Base-by-base conservation (phyloP, 2,797 vertebrate genomes). In the Lerista edwardsae region DNA sequence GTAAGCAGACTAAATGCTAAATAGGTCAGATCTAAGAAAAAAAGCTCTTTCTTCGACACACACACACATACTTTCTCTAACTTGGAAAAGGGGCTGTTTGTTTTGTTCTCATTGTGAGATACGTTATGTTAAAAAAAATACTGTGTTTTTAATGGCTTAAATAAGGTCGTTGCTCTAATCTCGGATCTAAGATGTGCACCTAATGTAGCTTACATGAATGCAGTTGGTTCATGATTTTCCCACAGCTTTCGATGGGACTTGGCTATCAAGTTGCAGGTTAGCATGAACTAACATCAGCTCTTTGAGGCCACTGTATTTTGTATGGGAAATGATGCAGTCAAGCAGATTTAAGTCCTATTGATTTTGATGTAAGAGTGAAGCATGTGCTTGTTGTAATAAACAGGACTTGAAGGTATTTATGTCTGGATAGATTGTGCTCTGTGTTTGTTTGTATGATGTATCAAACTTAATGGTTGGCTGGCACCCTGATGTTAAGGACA, bases 1-100 rank as follows among this genome's bases (percentile, higher is more conserved):
- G 34, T 73, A 72, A 65, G 77, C 75, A 72, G 73, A 17, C 44
- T 23, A 47, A 73, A 62, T 62, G 39, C 39, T 74, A 83, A 75
- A 39, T 75, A 75, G 81, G 81, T 75, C 81, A 83, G 65, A 57
- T 75, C 23, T 47, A 72, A 65, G 59, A 47, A 74, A 64, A 82
- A 82, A 64, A 47, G 59, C 29, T 73, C 69, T 74, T 19, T 75
- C 55, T 82, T 17, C 80, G 36, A 36, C 19, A 34, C 11, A 47
- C 3, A 7, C n/a, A n/a, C 67, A 19, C 4, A 39, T 29, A 6
- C 0, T 2, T 75, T 67, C 47, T 39, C 23, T 25, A 4, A 11
- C 17, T 55, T 25, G 59, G 21, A 55, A 55, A 55, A 55, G 15
- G 68, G 36, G 68, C 9, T 17, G 2, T 75, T 75, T 1, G 34